Evolutionary conservation across 2,797 vertebrate genomes (phyloP).

Genomic region (Aselliscus stoliczkanus): DNA sequence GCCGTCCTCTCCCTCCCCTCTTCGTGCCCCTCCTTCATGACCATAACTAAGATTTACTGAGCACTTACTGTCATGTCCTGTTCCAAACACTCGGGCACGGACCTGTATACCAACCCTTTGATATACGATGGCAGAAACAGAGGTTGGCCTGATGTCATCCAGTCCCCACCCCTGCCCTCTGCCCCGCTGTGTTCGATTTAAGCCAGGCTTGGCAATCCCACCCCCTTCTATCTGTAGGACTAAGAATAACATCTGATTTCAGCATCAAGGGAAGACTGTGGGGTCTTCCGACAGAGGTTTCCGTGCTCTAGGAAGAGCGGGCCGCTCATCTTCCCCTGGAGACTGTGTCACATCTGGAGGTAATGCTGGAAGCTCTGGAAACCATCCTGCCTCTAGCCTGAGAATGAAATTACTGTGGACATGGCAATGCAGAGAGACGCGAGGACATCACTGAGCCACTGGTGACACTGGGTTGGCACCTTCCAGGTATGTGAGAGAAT

Average conservation of each 20-base stretch:
- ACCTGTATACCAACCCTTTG: not conserved
- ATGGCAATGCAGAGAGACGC: fast-evolving
- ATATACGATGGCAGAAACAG: no score
- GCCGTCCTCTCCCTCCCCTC: no score
- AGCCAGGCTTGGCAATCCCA: not conserved
- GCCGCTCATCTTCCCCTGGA: not conserved
- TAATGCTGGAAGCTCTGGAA: not conserved
- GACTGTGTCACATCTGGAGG: not conserved
- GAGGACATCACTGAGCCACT: fast-evolving
- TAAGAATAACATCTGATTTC: not conserved
- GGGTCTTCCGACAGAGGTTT: not conserved
- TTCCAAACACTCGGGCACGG: fast-evolving
- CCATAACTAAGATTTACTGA: not conserved
- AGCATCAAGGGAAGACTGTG: not conserved
- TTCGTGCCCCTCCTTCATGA: not conserved
- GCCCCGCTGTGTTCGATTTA: not conserved
- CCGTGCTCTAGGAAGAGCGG: not conserved
- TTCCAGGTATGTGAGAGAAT: not conserved
- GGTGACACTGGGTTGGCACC: fast-evolving
- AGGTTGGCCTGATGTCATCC: not conserved
- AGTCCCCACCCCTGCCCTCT: no score
- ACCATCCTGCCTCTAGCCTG: fast-evolving
- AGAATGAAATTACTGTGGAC: not conserved
- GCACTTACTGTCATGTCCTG: not conserved
- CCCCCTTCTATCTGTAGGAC: fast-evolving